These are phyloP conservation scores for Triplophysa rosa DNA, from an alignment of 2,113 vertebrate species.

Conservation along the genomic window DNA sequence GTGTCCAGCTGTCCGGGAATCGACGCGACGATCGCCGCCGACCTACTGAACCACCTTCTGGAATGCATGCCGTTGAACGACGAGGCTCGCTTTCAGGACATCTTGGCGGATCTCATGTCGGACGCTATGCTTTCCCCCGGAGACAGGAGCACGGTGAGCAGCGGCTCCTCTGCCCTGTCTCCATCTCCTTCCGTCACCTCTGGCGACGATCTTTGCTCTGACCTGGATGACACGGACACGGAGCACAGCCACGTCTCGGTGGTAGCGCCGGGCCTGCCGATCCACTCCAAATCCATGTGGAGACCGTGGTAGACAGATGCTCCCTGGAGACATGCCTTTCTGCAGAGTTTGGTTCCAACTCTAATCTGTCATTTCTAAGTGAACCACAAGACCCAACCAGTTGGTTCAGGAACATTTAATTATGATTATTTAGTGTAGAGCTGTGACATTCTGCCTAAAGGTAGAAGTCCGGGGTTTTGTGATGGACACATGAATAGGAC, in stretches of 20 bases:
- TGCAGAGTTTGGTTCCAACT: too few species aligned
- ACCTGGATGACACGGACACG: slow-evolving; percentile 81
- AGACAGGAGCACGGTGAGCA: slow-evolving; percentile 30
- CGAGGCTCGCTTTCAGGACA: slow-evolving; percentile 76
- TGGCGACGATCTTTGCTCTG: slow-evolving; percentile 82
- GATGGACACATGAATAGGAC: background rate
- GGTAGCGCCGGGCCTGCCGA: slow-evolving; percentile 63
- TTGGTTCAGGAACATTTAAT: background rate
- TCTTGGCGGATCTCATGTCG: slow-evolving; percentile 74
- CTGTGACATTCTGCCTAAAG: background rate
- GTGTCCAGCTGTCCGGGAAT: slow-evolving; percentile 89
- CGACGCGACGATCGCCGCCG: slow-evolving; percentile 82
- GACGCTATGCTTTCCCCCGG: slow-evolving; percentile 55
- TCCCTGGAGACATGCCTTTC: background rate
- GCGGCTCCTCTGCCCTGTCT: slow-evolving; percentile 55
- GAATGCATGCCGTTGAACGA: slow-evolving; percentile 89
- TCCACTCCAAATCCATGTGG: slow-evolving; percentile 80
- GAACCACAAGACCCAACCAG: background rate
- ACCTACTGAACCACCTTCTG: slow-evolving; percentile 91
- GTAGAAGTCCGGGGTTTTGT: slow-evolving; percentile 5
- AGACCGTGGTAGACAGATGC: slow-evolving; percentile 86
- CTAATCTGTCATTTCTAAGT: too few species aligned
- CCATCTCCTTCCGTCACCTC: slow-evolving; percentile 65
- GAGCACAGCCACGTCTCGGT: slow-evolving; percentile 74
- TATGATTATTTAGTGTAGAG: background rate